A percentile compares a stretch with the other conserved stretches of the same genome.
Evolutionary conservation across 2,888 invertebrate genomes (phyloP).

Genomic region (Trachelus troglodyta): DNA sequence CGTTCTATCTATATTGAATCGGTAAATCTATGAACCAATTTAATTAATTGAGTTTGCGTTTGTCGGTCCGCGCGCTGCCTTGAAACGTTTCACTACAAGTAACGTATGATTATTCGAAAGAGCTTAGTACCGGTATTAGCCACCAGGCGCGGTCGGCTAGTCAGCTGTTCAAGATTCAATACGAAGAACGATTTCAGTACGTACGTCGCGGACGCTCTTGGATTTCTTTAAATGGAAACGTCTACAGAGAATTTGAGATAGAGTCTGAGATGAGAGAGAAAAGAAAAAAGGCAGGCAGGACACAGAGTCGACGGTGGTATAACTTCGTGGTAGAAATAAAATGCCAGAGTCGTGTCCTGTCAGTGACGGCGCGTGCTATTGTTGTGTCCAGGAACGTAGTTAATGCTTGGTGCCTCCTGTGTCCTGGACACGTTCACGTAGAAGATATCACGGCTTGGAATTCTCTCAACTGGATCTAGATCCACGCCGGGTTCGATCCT

Average conservation of each 20-base stretch:
- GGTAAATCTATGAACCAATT: conserved; percentile 19
- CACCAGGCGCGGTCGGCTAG: background rate
- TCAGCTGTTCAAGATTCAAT: background rate
- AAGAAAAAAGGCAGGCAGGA: background rate
- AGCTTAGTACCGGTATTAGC: background rate
- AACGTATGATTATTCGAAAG: background rate
- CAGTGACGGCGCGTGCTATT: conserved; percentile 6
- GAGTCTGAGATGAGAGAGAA: background rate
- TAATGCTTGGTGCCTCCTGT: background rate
- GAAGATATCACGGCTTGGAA: conserved; percentile 8
- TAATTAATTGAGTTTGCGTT: conserved; percentile 21
- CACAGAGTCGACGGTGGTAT: background rate
- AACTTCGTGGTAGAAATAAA: background rate
- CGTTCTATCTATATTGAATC: conserved; percentile 21
- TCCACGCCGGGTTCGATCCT: background rate
- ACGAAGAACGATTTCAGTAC: background rate
- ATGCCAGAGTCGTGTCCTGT: conserved; percentile 3
- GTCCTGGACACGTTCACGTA: background rate
- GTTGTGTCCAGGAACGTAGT: background rate
- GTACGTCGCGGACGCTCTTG: background rate
- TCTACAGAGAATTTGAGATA: background rate
- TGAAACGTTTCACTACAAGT: background rate
- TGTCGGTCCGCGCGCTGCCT: conserved; percentile 3
- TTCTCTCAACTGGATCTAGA: conserved; percentile 15
- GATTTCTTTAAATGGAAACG: background rate